phyloP scores from a whole-genome alignment of 2,797 vertebrate species.

The Sebastes flavidus region DNA sequence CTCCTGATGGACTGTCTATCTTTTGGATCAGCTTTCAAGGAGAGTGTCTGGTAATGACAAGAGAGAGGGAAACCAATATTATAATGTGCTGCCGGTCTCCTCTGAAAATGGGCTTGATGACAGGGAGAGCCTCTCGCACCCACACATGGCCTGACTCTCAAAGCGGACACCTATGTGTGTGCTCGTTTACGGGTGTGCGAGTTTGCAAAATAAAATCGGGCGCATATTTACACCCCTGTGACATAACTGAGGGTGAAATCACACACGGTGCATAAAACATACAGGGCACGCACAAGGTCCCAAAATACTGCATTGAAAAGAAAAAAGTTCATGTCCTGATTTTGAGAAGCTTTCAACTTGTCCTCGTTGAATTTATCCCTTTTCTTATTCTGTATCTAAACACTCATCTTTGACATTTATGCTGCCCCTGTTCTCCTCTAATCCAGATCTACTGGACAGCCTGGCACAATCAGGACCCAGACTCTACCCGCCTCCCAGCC shows the following conservation, averaged over 20 bases:
- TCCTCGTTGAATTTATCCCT: constrained; percentile 5
- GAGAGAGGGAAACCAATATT: constrained; percentile 87
- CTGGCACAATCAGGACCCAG: constrained; percentile 37
- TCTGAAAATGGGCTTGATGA: constrained; percentile 80
- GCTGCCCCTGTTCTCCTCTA: background rate
- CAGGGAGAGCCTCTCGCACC: constrained; percentile 74
- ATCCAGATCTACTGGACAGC: constrained; percentile 13
- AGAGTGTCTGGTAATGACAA: constrained; percentile 85
- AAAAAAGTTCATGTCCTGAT: background rate
- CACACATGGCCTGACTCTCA: constrained; percentile 55
- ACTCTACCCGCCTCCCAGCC: constrained; percentile 40
- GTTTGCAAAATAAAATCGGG: constrained; percentile 66
- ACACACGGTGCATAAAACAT: constrained; percentile 37
- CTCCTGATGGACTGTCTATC: constrained; percentile 89
- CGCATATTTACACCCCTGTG: constrained; percentile 68
- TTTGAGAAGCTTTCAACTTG: background rate
- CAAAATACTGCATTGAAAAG: background rate
- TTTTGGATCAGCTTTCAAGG: constrained; percentile 89
- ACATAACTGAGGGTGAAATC: constrained; percentile 61
- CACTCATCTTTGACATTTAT: constrained; percentile 15
- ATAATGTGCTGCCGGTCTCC: constrained; percentile 80
- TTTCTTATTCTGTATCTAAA: constrained; percentile 1
- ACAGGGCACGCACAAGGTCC: constrained; percentile 22
- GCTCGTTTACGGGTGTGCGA: constrained; percentile 60
- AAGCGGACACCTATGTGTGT: constrained; percentile 68